Evolutionary conservation across 2,888 invertebrate species (phyloP).

Genomic region (Synergus japonicus): DNA sequence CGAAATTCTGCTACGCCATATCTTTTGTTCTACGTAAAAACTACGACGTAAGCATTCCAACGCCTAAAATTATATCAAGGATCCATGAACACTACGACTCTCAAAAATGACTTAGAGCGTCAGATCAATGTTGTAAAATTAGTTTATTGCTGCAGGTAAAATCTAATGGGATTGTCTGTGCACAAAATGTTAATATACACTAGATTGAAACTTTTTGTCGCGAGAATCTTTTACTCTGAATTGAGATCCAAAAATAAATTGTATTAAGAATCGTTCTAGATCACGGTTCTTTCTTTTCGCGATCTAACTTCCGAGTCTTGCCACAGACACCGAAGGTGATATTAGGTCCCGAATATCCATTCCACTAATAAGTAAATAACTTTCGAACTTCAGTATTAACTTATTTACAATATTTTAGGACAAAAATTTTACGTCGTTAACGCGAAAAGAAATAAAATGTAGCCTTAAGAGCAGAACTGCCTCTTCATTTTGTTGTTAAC

Average conservation of each 20-base stretch:
- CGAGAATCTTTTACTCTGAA: not conserved
- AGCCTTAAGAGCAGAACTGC: conserved; percentile 27
- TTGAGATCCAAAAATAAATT: conserved; percentile 19
- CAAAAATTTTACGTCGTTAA: not conserved
- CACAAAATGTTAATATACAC: conserved; percentile 14
- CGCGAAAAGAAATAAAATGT: not conserved
- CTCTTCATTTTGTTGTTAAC: not conserved
- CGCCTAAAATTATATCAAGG: conserved; percentile 39
- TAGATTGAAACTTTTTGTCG: conserved; percentile 14
- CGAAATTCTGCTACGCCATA: conserved; percentile 91
- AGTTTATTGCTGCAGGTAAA: conserved; percentile 8
- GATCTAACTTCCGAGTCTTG: conserved; percentile 17
- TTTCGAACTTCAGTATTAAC: conserved; percentile 37
- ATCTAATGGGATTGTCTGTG: not conserved
- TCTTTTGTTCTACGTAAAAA: conserved; percentile 88
- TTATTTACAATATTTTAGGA: conserved; percentile 20
- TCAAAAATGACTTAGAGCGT: not conserved
- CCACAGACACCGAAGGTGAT: not conserved
- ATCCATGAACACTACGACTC: conserved; percentile 7
- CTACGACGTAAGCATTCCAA: conserved; percentile 64
- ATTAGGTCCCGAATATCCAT: conserved; percentile 9
- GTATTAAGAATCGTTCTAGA: conserved; percentile 1
- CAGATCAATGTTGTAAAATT: conserved; percentile 32
- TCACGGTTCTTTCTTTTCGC: conserved; percentile 10
- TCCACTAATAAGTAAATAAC: conserved; percentile 19